These are phyloP conservation scores for Girardinichthys multiradiatus DNA, from an alignment of 2,113 vertebrate genomes.

Conservation along the genomic window DNA sequence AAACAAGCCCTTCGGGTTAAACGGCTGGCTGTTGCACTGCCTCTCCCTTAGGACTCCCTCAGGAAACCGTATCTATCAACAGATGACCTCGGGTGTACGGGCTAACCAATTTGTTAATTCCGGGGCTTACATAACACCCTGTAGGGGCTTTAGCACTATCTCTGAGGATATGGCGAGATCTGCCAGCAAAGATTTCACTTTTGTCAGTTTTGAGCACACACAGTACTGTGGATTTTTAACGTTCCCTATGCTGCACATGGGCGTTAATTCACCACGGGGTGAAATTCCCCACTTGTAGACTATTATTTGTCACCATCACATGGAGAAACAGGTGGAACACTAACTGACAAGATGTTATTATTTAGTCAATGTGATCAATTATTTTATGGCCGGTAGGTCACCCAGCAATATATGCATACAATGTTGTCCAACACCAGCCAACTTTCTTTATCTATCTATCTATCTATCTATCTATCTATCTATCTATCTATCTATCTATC, in stretches of 20 bases:
- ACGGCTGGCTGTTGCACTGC: conserved; percentile 70
- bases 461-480: conserved; percentile 39
- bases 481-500: conserved; percentile 47
- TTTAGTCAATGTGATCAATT: conserved; percentile 66
- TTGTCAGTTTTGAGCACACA: conserved; percentile 28
- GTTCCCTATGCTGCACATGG: conserved; percentile 26
- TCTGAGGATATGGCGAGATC: conserved; percentile 61
- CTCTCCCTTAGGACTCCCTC: conserved; percentile 63
- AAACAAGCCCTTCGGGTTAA: conserved; percentile 78
- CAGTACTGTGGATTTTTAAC: conserved; percentile 26
- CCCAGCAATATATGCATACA: conserved; percentile 30
- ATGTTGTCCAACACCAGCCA: neutral
- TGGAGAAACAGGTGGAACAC: conserved; percentile 42
- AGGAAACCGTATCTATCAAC: conserved; percentile 80
- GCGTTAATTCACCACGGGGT: conserved; percentile 37
- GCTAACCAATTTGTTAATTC: conserved; percentile 80
- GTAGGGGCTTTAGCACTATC: conserved; percentile 63
- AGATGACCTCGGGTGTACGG: conserved; percentile 78
- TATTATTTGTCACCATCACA: conserved; percentile 45
- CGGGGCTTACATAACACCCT: conserved; percentile 74
- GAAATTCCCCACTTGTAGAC: conserved; percentile 8
- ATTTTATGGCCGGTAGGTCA: conserved; percentile 41
- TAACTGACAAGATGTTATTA: conserved; percentile 61
- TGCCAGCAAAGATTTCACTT: conserved; percentile 58
- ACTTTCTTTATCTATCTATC: neutral